Percentiles rank a stretch among this genome's conserved stretches.
Conservation (phyloP, 2,113 vertebrate genomes). For the Siniperca chuatsi region DNA sequence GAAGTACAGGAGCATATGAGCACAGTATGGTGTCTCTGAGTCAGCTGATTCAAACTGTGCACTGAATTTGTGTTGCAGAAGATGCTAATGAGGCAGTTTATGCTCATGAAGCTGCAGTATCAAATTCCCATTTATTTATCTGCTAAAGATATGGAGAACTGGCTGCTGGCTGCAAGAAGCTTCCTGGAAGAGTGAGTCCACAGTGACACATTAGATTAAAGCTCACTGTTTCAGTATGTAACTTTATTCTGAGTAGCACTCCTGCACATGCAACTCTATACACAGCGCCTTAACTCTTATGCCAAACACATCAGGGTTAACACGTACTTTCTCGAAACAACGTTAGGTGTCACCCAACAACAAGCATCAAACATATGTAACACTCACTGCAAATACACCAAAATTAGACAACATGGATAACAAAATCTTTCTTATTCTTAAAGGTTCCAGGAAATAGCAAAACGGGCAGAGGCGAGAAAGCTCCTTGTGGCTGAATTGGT, state of each 20-base stretch:
- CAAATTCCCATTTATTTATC: background rate
- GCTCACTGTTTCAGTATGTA: too few relatives aligned
- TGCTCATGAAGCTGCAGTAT: background rate
- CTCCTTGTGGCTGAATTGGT: slow-evolving; percentile 17
- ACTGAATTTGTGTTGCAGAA: background rate
- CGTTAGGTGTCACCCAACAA: too few relatives aligned
- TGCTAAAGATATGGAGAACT: background rate
- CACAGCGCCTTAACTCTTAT: too few relatives aligned
- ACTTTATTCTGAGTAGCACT: too few relatives aligned
- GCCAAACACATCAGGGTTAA: too few relatives aligned
- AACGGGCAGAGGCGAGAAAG: background rate
- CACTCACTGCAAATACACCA: background rate
- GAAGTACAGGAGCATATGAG: background rate
- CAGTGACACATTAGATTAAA: background rate
- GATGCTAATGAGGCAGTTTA: slow-evolving; percentile 28
- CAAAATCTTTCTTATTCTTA: background rate
- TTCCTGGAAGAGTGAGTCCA: slow-evolving; percentile 14
- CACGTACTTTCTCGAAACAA: too few relatives aligned
- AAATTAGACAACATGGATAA: background rate
- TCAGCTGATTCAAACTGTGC: background rate
- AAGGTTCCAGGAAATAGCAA: slow-evolving; percentile 6
- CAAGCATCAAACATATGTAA: too few relatives aligned
- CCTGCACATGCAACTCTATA: too few relatives aligned
- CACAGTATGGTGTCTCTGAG: background rate
- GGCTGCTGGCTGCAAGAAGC: background rate